Base-by-base conservation (phyloP, 2,113 vertebrate species). In the Raja brachyura region DNA sequence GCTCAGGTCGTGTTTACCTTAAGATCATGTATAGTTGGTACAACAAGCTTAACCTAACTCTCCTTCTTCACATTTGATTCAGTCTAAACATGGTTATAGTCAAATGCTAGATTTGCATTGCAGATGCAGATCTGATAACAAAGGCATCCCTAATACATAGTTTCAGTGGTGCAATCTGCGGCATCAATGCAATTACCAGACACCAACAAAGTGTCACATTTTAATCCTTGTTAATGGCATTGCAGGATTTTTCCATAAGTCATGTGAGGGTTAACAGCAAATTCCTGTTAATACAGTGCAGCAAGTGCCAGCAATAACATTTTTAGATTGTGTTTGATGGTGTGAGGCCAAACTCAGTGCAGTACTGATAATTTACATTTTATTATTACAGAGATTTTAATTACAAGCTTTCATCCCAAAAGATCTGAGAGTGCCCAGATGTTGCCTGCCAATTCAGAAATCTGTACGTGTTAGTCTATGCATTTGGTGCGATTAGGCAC, bases 201-300 rank as follows among this genome's bases (percentile, higher is more conserved):
- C 59, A 18, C 16, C 63, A 66, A 63, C 59, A 61, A 59, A 61
- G 81, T 4, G 25, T 85, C 59, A 85, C 8, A 61, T 59, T 85
- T 85, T 85, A 85, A 85, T 85, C 81, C 83, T 18, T 61, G 25
- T 85, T 88, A 88, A 88, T 88, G 28, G 83, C 59, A 63, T 31
- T 88, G 56, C 59, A 88, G 28, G 13, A 31, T 63, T 88, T 88
- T 14, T 88, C 48, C 61, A 88, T 88, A 25, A 28, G 81, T 61
- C 22, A 59, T 59, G 81, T 59, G 59, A 61, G 59, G 28, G 28
- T 88, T 63, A 61, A 13, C 28, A 59, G 59, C 83, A 63, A 63
- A 63, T 88, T 63, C 59, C 59, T 66, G 28, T 63, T 63, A 88
- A 66, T 31, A 33, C 28, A 88, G n/a, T 88, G 83, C 20, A 18